phyloP scores from a whole-genome alignment of 2,888 invertebrate species.

The Myopa testacea region DNA sequence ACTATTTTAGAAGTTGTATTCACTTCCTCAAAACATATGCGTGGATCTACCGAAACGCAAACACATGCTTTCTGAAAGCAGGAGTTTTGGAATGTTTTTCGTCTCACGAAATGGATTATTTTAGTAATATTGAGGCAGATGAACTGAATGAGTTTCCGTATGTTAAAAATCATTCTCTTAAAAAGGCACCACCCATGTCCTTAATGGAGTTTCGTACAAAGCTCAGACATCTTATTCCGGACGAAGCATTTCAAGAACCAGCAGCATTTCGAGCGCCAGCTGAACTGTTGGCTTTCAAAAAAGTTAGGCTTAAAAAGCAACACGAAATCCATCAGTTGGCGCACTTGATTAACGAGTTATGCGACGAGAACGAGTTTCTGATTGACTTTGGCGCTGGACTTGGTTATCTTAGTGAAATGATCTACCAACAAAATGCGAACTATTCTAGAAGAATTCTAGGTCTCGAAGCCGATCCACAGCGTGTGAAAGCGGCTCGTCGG shows the following conservation, averaged over 20 bases:
- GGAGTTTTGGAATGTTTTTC: conserved; percentile 72
- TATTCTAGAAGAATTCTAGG: conserved; percentile 72
- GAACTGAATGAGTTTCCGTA: conserved; percentile 70
- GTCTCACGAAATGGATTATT: conserved; percentile 69
- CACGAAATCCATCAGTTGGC: conserved; percentile 78
- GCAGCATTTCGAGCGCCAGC: background rate
- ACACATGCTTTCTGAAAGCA: conserved; percentile 74
- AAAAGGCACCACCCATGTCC: conserved; percentile 24
- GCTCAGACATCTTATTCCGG: conserved; percentile 53
- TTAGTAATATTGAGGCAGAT: conserved; percentile 65
- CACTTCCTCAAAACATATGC: conserved; percentile 73
- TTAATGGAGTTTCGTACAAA: conserved; percentile 55
- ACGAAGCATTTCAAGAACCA: conserved; percentile 34
- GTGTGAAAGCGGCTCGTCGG: conserved; percentile 72
- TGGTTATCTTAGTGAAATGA: conserved; percentile 80
- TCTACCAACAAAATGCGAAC: conserved; percentile 71
- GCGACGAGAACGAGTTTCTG: conserved; percentile 69
- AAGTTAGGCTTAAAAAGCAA: conserved; percentile 75
- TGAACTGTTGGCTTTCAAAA: conserved; percentile 46
- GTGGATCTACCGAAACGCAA: conserved; percentile 75
- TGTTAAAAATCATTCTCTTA: conserved; percentile 47
- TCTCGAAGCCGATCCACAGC: conserved; percentile 73
- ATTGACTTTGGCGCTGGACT: conserved; percentile 82
- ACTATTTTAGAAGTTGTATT: conserved; percentile 73
- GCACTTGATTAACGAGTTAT: conserved; percentile 63